Evolutionary conservation across 2,113 vertebrate species (phyloP), one percentile per base, ranked within the genome.

Genomic region (Chionomys nivalis): DNA sequence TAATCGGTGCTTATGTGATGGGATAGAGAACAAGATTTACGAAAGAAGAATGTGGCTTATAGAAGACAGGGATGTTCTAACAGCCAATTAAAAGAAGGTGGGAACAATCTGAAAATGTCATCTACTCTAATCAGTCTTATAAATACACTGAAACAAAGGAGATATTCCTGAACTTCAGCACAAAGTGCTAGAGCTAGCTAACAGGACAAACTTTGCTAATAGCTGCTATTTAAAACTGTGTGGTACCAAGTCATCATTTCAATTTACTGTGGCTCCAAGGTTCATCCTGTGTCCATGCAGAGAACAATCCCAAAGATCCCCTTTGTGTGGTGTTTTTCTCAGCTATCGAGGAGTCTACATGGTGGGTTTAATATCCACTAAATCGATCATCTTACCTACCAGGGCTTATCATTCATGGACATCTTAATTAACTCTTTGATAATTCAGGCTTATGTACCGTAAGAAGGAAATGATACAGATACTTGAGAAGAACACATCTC

Each of bases 41-140:
- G 79, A 21, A 96, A 94, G n/a, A 92, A 39, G 83, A 83, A 97
- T 93, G 81, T 81, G 66, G 89, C 61, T 78, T 95, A 95, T 95
- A 72, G 93, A 95, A 98, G 79, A 83, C 92, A 97, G 87, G 97
- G 95, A 97, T 96, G 94, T 96, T 97, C 96, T 97, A 97, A 87
- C 96, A 65, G 5, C 93, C 94, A 97, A 98, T 98, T 96, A 98
- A 97, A 98, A 97, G 94, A 97, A 98, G 97, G 98, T 98, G 98
- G 77, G 11, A 97, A 95, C 76, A 52, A 97, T 92, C 83, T 93
- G 63, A 96, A 97, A 96, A 96, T 97, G 73, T 49, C 92, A 79
- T 97, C 81, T 94, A 83, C 49, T 94, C 4, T 94, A 96, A 96
- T 92, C 70, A 58, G 78, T 94, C 52, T 96, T 96, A n/a, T 33